Conservation (phyloP, 2,888 invertebrate genomes). For the Dynastes maya region DNA sequence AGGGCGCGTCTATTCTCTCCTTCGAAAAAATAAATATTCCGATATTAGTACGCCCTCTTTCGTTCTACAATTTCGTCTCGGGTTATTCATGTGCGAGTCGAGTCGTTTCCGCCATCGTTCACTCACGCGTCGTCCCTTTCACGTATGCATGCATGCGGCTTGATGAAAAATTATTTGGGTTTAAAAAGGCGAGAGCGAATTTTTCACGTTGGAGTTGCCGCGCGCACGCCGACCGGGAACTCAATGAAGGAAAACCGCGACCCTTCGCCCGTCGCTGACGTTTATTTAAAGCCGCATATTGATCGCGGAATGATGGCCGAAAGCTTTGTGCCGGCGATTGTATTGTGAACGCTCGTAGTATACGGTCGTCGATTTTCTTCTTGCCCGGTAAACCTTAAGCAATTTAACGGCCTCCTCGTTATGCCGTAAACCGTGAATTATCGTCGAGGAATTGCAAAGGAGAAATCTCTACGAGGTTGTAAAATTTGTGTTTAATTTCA, state of each 20-base stretch:
- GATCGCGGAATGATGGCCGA: conserved; percentile 17
- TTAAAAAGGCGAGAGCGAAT: conserved; percentile 36
- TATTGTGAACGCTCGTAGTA: background rate
- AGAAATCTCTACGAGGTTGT: background rate
- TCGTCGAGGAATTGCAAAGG: background rate
- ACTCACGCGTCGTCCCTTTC: conserved; percentile 14
- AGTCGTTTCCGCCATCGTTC: conserved; percentile 22
- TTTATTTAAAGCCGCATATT: conserved; percentile 39
- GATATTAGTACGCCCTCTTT: background rate
- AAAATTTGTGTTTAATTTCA: no score
- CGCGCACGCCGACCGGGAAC: conserved; percentile 1
- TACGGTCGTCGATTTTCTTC: no score
- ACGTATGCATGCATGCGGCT: background rate
- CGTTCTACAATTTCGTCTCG: background rate
- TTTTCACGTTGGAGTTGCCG: conserved; percentile 18
- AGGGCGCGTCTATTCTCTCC: background rate
- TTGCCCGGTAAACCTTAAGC: background rate
- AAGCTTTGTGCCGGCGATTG: background rate
- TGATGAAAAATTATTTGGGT: conserved; percentile 35
- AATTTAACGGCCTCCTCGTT: background rate
- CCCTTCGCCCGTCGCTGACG: conserved; percentile 16
- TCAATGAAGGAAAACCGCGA: conserved; percentile 12
- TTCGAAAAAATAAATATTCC: conserved; percentile 7
- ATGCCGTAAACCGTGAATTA: background rate
- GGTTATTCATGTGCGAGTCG: conserved; percentile 28